Conservation (phyloP, 2,797 vertebrate genomes). For the Acrocephalus scirpaceus region DNA sequence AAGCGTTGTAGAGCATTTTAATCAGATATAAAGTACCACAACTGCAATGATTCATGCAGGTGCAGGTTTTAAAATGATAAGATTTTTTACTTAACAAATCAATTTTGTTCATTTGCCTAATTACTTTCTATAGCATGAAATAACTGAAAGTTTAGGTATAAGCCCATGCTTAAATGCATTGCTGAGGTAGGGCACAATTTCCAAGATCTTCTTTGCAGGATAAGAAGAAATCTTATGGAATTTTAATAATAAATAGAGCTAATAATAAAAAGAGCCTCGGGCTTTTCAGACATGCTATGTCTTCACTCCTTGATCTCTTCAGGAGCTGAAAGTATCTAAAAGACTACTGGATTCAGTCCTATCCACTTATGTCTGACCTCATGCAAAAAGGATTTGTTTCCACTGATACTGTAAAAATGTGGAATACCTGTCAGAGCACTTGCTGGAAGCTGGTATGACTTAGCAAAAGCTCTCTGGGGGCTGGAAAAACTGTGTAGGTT, state of each 20-base stretch:
- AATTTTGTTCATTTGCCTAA: background rate
- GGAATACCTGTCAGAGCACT: background rate
- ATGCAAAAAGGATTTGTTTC: background rate
- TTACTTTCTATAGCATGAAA: background rate
- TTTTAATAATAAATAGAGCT: background rate
- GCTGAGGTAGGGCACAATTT: background rate
- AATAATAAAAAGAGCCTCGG: background rate
- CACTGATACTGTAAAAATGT: background rate
- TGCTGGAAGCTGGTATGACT: background rate
- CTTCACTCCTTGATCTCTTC: background rate
- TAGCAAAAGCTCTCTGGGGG: background rate
- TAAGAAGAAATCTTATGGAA: background rate
- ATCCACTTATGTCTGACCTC: background rate
- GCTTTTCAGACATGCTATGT: background rate
- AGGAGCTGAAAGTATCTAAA: background rate
- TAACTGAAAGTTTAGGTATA: background rate
- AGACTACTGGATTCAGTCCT: background rate
- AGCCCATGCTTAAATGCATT: background rate
- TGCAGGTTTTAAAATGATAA: background rate
- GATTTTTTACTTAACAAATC: slow-evolving; percentile 18
- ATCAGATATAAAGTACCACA: background rate
- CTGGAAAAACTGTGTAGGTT: background rate
- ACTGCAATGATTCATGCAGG: background rate
- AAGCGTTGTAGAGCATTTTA: background rate
- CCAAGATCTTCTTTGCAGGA: background rate